Base-by-base conservation (phyloP, 2,888 invertebrate genomes). In the Synergus gifuensis region DNA sequence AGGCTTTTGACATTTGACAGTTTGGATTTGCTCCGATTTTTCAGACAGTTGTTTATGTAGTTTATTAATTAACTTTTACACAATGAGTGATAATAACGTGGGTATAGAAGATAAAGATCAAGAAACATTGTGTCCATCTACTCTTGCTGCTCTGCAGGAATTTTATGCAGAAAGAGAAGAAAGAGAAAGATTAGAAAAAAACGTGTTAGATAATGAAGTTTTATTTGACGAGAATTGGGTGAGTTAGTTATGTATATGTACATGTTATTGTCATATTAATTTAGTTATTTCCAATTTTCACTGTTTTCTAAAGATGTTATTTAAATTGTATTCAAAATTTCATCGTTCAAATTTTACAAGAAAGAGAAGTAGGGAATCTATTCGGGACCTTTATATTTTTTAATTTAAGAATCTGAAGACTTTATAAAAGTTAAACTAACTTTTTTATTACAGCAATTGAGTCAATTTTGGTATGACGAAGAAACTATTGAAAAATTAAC, bases 391-490 rank as follows among this genome's bases (percentile, higher is more conserved):
- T 36, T 36, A 36, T 36, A 36, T 36, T 36, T 36, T 5, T 0
- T 7, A 36, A 36, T 36, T 36, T 36, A 7, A 36, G 5, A 36
- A 36, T 36, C 36, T 36, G 36, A 36, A 36, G 5, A 36, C 36
- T 36, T 0, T 36, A 36, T 36, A 5, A 5, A 36, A 36, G 36
- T 7, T 36, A 5, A 36, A 36, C 0, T 36, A 62, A n/a, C 64
- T 66, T 85, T 87, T 78, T 83, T 93, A 36, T 54, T 94, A 11
- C 92, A 98, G 98, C 98, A 99, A 97, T 93, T 99, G 62, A 98
- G 98, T 90, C 99, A 99, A 93, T 99, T 99, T 93, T 99, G 99
- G 99, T 99, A 99, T 89, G 95, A 96, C 88, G 95, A 97, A 62
- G 91, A 93, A 4, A 99, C 99, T 0, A 95, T 97, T 63, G 93